A percentile compares a stretch with the other conserved stretches of the same genome.
Conservation (phyloP, 2,888 invertebrate species). For the Autographa pulchrina region DNA sequence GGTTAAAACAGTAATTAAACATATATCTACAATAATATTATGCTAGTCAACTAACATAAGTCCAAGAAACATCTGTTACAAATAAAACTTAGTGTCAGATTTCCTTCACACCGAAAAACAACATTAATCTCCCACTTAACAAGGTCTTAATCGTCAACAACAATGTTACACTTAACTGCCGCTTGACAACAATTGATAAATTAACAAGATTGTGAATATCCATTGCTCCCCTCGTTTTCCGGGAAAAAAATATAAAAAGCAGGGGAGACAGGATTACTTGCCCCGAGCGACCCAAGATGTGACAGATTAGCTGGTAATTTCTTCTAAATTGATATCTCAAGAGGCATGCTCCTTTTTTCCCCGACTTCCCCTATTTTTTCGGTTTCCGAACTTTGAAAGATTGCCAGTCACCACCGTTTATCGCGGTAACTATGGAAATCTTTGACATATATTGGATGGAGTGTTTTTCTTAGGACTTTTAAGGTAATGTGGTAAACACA, state of each 20-base stretch:
- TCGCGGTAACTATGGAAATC: slow-evolving; percentile 63
- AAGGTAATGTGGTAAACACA: background rate
- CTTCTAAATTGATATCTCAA: slow-evolving; percentile 88
- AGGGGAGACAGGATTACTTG: slow-evolving; percentile 81
- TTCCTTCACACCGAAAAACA: slow-evolving; percentile 15
- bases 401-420: slow-evolving; percentile 80
- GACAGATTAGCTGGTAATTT: slow-evolving; percentile 89
- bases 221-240: slow-evolving; percentile 67
- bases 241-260: slow-evolving; percentile 70
- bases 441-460: slow-evolving; percentile 73
- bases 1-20: no score
- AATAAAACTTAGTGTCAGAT: background rate
- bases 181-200: slow-evolving; percentile 82
- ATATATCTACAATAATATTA: background rate
- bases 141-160: slow-evolving; percentile 47
- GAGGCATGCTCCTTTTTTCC: slow-evolving; percentile 73
- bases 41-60: background rate
- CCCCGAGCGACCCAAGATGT: slow-evolving; percentile 83
- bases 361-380: slow-evolving; percentile 62
- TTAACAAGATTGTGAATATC: slow-evolving; percentile 82
- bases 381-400: slow-evolving; percentile 72
- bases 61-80: background rate
- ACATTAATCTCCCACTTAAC: slow-evolving; percentile 45
- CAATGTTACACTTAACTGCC: slow-evolving; percentile 67
- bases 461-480: slow-evolving; percentile 14